Base-by-base conservation (phyloP, 1,140 invertebrate species). In the Bathynomus jamesi region DNA sequence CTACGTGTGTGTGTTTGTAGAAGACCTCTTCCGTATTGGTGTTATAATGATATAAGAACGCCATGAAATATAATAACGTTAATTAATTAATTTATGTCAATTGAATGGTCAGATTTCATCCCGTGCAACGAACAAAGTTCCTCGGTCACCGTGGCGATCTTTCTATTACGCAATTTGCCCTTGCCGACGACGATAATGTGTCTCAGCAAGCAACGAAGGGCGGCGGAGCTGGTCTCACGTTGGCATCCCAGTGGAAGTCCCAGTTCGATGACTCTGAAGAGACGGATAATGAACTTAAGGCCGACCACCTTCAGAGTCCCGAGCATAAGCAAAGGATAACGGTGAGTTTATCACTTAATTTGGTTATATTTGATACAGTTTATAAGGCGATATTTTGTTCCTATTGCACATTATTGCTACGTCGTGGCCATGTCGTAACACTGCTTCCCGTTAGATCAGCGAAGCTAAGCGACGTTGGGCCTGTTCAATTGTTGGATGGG, bases 211-310 rank as follows among this genome's bases (percentile, higher is more conserved):
- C 90, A 28, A 85, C 85, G 0, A 81, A 83, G 75, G 85, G 85
- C n/a, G 85, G 85, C 29, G 83, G 83, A 60, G 83, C 83, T 80
- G 46, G 90, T 0, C 81, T 94, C 3, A 95, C 93, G 0, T 80
- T 95, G 11, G 92, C 91, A 0, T 94, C 92, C 1, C 89, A 94
- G 78, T 96, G 94, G 94, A 95, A 95, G 80, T 94, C 91, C 2
- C 92, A 95, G 79, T 95, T 96, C 79, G 93, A 95, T 80, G 93
- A 96, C 80, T 94, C 92, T 0, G 93, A 95, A 77, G 92, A 93
- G 79, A 93, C 91, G 0, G 93, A 96, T 81, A 93, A 95, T 81
- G 79, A 95, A 81, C 93, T 92, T 91, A 93, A 93, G 80, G 90
- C 89, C 67, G 92, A 94, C 72, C 86, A 87, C 76, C 79, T 88